Conservation (phyloP, 1,140 invertebrate genomes). For the Ceratitis capitata region DNA sequence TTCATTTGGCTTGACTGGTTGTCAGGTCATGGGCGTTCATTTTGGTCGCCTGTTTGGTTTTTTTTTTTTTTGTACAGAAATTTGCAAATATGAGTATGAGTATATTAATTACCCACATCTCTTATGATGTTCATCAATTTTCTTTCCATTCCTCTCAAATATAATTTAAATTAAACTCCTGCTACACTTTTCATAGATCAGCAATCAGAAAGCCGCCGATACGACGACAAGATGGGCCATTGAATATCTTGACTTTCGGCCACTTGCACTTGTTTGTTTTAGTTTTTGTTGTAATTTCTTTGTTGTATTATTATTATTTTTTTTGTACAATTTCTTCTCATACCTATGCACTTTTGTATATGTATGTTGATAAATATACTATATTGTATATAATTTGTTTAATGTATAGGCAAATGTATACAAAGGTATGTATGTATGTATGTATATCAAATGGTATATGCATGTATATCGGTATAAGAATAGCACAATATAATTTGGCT, state of each 20-base stretch:
- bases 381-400: neutral
- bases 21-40: too few relatives aligned
- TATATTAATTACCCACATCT: too few relatives aligned
- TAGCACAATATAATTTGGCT: neutral
- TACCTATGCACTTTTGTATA: neutral
- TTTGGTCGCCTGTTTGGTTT: neutral
- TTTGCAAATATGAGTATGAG: too few relatives aligned
- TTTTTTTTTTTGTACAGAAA: too few relatives aligned
- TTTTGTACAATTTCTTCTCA: neutral
- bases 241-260: too few relatives aligned
- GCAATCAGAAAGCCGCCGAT: neutral
- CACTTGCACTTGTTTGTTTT: neutral
- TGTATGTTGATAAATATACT: neutral
- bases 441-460: neutral
- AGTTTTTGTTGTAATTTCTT: neutral
- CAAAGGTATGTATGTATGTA: neutral
- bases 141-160: neutral
- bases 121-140: neutral
- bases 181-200: too few relatives aligned
- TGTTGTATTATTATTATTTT: too few relatives aligned
- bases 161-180: too few relatives aligned
- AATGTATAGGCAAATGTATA: neutral
- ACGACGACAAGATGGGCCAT: too few relatives aligned
- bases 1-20: neutral
- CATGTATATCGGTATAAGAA: slow-evolving; percentile 23